Base-by-base conservation (phyloP, 2,113 vertebrate genomes). In the Phoenicopterus ruber region DNA sequence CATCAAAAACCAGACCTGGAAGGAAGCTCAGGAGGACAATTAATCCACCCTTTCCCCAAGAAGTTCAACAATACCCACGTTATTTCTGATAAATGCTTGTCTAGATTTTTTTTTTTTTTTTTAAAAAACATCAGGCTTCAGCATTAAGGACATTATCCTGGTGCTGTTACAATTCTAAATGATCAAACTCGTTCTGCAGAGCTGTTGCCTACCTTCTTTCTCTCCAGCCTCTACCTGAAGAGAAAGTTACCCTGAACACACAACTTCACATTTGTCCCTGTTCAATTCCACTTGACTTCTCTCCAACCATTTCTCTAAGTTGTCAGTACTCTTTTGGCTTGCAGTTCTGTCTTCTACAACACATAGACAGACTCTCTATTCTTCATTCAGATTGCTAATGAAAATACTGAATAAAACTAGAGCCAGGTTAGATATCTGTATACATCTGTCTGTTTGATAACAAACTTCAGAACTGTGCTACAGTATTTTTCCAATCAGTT, bases 21-120 rank as follows among this genome's bases (percentile, higher is more conserved):
- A 80, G 34, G 29, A 77, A 81, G 44, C 8, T 28, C 49, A 10
- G 24, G 20, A 61, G 6, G 17, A 77, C 42, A 88, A 25, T 10
- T 52, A 66, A 74, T 25, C 13, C 29, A 69, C 6, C 11, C 54
- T 38, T 19, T 14, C 22, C 24, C 4, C 21, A 72, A 46, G 19
- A 59, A 63, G n/a, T 10, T 86, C 17, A 63, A 28, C 10, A 42
- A 57, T 10, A 61, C 5, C 7, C 3, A 47, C 0, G 0, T 13
- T 65, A 55, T n/a, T 86, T 92, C 40, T 66, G 4, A 61, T 7
- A 92, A 73, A 73, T 2, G 1, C 28, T 59, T 66, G 2, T 3
- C 36, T 38, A 34, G 5, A 21, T 9, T 11, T 31, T 40, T 10
- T 24, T 16, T 17, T 28, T 59, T 70, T 31, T 70, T 34, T 46